phyloP scores from a whole-genome alignment of 2,113 vertebrate genomes.

The Gavialis gangeticus region DNA sequence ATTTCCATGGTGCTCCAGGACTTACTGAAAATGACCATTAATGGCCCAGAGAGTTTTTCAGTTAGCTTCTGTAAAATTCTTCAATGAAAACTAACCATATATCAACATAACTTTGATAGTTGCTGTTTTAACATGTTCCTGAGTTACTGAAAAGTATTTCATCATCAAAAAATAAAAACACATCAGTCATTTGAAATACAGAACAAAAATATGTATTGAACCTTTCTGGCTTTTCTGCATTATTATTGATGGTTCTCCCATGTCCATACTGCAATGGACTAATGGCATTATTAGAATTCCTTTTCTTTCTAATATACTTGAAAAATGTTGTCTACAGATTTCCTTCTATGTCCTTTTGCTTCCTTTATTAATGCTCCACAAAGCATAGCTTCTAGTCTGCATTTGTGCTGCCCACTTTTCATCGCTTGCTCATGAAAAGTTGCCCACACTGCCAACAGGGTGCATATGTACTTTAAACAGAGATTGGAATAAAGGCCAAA shows the following conservation, averaged over 20 bases:
- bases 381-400: neutral
- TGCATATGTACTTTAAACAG: neutral
- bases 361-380: neutral
- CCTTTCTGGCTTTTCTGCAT: neutral
- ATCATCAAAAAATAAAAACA: neutral
- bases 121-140: neutral
- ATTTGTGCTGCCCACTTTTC: rapidly evolving
- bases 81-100: neutral
- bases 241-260: neutral
- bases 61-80: neutral
- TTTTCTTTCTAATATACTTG: neutral
- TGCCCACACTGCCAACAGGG: rapidly evolving
- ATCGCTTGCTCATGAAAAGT: neutral
- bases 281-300: neutral
- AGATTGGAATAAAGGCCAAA: neutral
- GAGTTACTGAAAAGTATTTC: neutral
- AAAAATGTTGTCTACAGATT: neutral
- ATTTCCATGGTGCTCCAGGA: neutral
- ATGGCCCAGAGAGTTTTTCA: neutral
- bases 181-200: rapidly evolving
- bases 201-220: neutral
- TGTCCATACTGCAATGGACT: neutral
- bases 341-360: neutral
- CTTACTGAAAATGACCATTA: rapidly evolving
- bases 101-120: neutral